phyloP scores from a whole-genome alignment of 2,113 vertebrate genomes.

The Salvelinus sp. region DNA sequence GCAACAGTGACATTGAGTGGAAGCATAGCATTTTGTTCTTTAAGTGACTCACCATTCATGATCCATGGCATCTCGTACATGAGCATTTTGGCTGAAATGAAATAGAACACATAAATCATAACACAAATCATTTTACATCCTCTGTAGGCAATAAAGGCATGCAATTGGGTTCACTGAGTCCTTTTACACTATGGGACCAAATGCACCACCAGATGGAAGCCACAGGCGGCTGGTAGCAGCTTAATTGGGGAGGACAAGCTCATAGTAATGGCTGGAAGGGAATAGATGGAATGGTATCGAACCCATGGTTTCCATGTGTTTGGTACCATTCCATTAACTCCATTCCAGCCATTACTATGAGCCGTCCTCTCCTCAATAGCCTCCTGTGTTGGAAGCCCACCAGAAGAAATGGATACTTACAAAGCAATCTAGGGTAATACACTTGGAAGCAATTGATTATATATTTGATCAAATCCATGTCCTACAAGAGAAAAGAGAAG shows the following conservation, averaged over 20 bases:
- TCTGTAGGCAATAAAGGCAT: background rate
- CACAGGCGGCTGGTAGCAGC: too few species aligned
- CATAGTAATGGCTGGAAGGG: too few species aligned
- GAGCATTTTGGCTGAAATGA: conserved; percentile 82
- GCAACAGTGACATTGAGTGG: conserved; percentile 64
- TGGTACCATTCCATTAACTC: too few species aligned
- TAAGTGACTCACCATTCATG: conserved; percentile 82
- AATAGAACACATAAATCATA: background rate
- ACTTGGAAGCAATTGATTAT: conserved; percentile 87
- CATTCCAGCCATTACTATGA: too few species aligned
- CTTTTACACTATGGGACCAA: background rate
- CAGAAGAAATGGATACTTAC: conserved; percentile 75
- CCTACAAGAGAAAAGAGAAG: conserved; percentile 66
- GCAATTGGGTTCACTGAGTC: background rate
- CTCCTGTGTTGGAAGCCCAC: too few species aligned
- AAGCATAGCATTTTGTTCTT: background rate
- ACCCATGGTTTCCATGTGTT: too few species aligned
- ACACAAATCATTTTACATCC: background rate
- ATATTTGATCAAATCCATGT: conserved; percentile 88
- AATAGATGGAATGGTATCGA: too few species aligned
- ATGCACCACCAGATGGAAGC: background rate
- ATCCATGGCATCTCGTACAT: conserved; percentile 92
- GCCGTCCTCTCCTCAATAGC: too few species aligned
- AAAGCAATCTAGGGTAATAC: conserved; percentile 87
- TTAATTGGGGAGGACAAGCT: too few species aligned